Conservation (phyloP, 37 sponge, comb jelly and placozoan species). For the Tethya wilhelma region DNA sequence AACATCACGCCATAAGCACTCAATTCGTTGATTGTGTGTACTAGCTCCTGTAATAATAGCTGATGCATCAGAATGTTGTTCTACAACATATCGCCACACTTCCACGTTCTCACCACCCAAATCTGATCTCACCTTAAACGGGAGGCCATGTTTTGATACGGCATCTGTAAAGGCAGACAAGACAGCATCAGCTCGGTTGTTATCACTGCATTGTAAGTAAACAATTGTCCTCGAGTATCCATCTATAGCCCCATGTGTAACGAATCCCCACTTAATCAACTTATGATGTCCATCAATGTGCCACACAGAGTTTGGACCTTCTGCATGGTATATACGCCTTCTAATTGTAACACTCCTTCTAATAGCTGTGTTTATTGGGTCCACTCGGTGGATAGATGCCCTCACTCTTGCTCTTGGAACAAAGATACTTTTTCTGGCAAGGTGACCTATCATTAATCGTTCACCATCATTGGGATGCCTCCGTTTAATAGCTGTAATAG, state of each 20-base stretch:
- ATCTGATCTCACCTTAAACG: conserved; percentile 35
- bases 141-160: conserved; percentile 23
- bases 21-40: conserved; percentile 57
- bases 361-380: conserved; percentile 26
- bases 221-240: no score
- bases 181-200: conserved; percentile 51
- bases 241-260: conserved; percentile 54
- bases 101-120: conserved; percentile 57
- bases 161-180: conserved; percentile 30
- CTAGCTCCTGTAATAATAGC: conserved; percentile 14
- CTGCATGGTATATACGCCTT: conserved; percentile 36
- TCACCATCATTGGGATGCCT: conserved; percentile 21
- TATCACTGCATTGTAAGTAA: conserved; percentile 32
- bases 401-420: conserved; percentile 34
- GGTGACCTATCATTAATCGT: conserved; percentile 4
- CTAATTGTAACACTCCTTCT: conserved; percentile 26
- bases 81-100: conserved; percentile 43
- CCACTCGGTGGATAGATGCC: conserved; percentile 31
- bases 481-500: background rate
- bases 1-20: conserved; percentile 55
- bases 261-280: conserved; percentile 56
- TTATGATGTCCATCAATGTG: conserved; percentile 65
- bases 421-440: background rate
- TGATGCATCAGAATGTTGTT: conserved; percentile 1
- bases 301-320: conserved; percentile 58